These are phyloP conservation scores for Pseudochromis fuscus DNA, from an alignment of 2,797 vertebrate species.

Conservation along the genomic window DNA sequence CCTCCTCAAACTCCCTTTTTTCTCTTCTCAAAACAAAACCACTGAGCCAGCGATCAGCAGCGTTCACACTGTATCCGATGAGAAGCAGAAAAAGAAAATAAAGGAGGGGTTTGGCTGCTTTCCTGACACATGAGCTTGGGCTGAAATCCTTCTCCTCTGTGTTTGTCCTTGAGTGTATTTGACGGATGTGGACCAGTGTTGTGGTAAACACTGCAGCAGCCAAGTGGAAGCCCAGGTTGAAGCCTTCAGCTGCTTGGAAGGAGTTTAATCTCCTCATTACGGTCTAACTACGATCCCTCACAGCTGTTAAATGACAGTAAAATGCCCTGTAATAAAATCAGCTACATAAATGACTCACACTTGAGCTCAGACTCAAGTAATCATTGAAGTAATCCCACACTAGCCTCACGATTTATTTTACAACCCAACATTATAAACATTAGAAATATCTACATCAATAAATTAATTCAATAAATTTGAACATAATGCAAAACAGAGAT, in stretches of 20 bases:
- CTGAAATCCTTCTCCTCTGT: constrained; percentile 52
- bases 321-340: background rate
- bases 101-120: constrained; percentile 32
- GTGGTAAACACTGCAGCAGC: constrained; percentile 28
- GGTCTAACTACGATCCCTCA: constrained; percentile 17
- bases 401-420: background rate
- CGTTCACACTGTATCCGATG: constrained; percentile 29
- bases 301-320: constrained; percentile 33
- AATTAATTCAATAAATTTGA: background rate
- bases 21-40: constrained; percentile 53
- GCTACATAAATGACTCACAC: constrained; percentile 5
- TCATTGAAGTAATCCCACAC: background rate
- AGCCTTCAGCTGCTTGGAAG: constrained; percentile 59
- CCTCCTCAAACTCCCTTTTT: constrained; percentile 27
- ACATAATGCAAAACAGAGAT: no score
- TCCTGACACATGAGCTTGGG: constrained; percentile 51
- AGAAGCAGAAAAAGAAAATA: constrained; percentile 22
- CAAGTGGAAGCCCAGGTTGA: constrained; percentile 53
- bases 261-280: constrained; percentile 45
- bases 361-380: background rate
- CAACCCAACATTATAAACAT: background rate
- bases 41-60: constrained; percentile 20
- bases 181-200: constrained; percentile 39
- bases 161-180: constrained; percentile 71
- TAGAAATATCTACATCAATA: no score